Evolutionary conservation across 2,113 vertebrate genomes (phyloP).

Genomic region (Macquaria australasica): DNA sequence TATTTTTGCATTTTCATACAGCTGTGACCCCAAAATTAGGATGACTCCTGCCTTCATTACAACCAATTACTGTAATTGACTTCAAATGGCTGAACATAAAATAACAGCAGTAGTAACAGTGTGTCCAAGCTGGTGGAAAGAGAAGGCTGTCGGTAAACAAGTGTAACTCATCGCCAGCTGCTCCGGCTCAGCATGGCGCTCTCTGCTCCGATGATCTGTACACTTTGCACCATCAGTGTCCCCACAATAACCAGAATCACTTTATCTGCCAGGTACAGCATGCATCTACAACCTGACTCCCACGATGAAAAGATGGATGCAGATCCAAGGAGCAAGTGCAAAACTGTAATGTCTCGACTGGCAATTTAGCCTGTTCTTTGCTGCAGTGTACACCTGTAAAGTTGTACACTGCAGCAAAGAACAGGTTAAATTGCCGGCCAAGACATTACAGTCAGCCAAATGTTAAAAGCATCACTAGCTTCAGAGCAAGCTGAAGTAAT

Average conservation of each 20-base stretch:
- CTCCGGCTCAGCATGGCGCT: neutral
- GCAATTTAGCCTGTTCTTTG: neutral
- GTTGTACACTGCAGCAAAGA: no score
- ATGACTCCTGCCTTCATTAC: neutral
- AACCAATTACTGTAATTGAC: constrained; percentile 7
- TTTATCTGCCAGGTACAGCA: constrained; percentile 13
- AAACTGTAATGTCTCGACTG: neutral
- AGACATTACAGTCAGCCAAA: neutral
- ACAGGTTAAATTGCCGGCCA: no score
- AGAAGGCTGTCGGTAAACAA: constrained; percentile 16
- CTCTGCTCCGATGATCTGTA: neutral
- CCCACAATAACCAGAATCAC: neutral
- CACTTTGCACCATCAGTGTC: neutral
- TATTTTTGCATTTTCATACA: neutral
- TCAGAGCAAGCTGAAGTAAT: neutral
- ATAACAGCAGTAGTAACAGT: constrained; percentile 2
- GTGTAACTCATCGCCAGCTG: constrained; percentile 34
- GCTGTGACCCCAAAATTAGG: neutral
- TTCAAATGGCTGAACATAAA: constrained; percentile 1
- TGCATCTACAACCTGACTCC: neutral
- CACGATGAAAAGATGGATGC: neutral
- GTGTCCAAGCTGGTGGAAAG: constrained; percentile 14
- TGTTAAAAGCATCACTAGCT: neutral
- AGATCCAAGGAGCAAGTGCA: neutral
- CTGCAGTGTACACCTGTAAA: neutral